A percentile compares a stretch with the other conserved stretches of the same genome.
Conservation (phyloP, 2,113 vertebrate genomes). For the Pica pica region DNA sequence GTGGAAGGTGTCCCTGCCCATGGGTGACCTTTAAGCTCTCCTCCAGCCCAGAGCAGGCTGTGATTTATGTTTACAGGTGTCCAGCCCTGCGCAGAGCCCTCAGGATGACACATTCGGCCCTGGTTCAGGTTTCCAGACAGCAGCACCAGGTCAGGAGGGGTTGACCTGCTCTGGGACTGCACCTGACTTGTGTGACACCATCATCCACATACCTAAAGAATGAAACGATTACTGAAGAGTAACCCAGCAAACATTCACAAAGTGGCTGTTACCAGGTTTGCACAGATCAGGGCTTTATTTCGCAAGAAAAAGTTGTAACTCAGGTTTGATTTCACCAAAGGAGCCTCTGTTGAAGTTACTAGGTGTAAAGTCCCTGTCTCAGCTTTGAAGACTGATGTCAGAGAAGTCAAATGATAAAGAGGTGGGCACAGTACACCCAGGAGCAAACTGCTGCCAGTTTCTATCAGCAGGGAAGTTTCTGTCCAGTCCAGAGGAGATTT, state of each 20-base stretch:
- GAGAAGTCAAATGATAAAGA: background rate
- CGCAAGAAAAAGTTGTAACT: background rate
- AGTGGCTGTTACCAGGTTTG: rapidly evolving
- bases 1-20: background rate
- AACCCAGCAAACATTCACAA: rapidly evolving
- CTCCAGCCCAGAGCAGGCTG: background rate
- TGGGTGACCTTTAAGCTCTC: background rate
- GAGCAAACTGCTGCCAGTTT: background rate
- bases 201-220: background rate
- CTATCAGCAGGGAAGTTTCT: background rate
- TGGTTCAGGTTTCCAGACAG: background rate
- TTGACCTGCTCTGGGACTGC: background rate
- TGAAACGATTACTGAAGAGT: background rate
- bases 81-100: background rate
- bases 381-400: background rate
- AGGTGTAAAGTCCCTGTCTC: too few species aligned
- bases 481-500: background rate
- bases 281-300: rapidly evolving
- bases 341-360: rapidly evolving
- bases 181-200: background rate
- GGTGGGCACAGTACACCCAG: background rate
- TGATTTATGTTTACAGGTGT: background rate
- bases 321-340: background rate
- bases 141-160: background rate
- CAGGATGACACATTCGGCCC: background rate